Evolutionary conservation across 2,888 invertebrate species (phyloP), one percentile per base, ranked within the genome.

Genomic region (Hemistola chrysoprasaria): DNA sequence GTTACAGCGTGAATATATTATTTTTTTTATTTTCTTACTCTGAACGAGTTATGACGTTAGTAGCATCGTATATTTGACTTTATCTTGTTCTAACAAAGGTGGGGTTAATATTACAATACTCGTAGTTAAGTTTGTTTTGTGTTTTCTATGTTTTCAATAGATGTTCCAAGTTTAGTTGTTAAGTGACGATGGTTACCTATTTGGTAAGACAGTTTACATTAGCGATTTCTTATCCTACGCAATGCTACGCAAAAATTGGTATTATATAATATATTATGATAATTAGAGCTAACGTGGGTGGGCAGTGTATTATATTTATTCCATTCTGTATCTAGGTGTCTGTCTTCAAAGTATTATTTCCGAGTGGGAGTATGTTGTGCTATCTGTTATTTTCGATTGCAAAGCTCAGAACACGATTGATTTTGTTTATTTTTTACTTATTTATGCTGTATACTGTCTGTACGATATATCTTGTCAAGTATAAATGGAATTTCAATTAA

Each of bases 141-240:
- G 28, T 40, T 32, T 44, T 40, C 28, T 38, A 25, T 28, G 40
- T 50, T 43, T n/a, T n/a, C n/a, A n/a, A n/a, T n/a, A n/a, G n/a
- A n/a, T n/a, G n/a, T n/a, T n/a, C n/a, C n/a, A n/a, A n/a, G n/a
- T n/a, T n/a, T n/a, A n/a, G n/a, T n/a, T n/a, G n/a, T n/a, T n/a
- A n/a, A n/a, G n/a, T n/a, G n/a, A 11, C 10, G 10, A 34, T 39
- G 39, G 33, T 32, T 40, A 45, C 39, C 40, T 38, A 41, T 16
- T 11, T 38, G 37, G 31, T 30, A 23, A 32, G 5, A 30, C 34
- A 29, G 41, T 47, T 47, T 51, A 34, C 29, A 40, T 42, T 30
- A 27, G 30, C 22, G 44, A 41, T 47, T 40, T n/a, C n/a, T n/a
- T n/a, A n/a, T n/a, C n/a, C n/a, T n/a, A n/a, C n/a, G 36, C 38